Conservation (phyloP, 2,888 invertebrate species). For the Drosophila mimetica region DNA sequence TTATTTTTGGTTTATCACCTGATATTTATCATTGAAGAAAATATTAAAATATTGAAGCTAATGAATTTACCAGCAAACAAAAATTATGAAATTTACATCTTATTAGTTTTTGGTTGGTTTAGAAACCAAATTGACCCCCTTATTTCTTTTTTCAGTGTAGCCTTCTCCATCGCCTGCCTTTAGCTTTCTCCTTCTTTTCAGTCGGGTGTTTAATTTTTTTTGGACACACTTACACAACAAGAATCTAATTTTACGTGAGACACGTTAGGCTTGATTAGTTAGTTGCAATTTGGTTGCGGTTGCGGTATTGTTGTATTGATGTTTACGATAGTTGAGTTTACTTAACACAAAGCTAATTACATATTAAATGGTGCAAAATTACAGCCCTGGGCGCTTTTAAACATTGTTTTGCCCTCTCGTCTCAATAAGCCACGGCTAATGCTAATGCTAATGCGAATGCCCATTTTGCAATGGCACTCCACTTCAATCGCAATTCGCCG, state of each 20-base stretch:
- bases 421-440: slow-evolving; percentile 62
- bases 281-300: slow-evolving; percentile 60
- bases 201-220: slow-evolving; percentile 37
- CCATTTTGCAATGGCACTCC: slow-evolving; percentile 2
- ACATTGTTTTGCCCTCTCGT: slow-evolving; percentile 81
- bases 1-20: background rate
- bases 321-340: slow-evolving; percentile 62
- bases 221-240: slow-evolving; percentile 55
- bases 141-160: slow-evolving; percentile 7
- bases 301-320: slow-evolving; percentile 50
- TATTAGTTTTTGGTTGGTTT: background rate
- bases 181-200: slow-evolving; percentile 11
- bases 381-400: slow-evolving; percentile 83
- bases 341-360: slow-evolving; percentile 82
- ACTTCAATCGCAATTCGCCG: slow-evolving; percentile 38
- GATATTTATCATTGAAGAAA: background rate
- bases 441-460: background rate
- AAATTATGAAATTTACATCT: too few species aligned
- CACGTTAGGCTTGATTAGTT: slow-evolving; percentile 56
- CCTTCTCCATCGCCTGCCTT: slow-evolving; percentile 35
- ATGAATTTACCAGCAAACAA: background rate
- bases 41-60: background rate
- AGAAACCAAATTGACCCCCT: background rate
- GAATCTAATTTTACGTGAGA: slow-evolving; percentile 52
- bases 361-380: slow-evolving; percentile 83